Evolutionary conservation across 2,888 invertebrate species (phyloP), one percentile per base, ranked within the genome.

Genomic region (Drosophila basisetae): DNA sequence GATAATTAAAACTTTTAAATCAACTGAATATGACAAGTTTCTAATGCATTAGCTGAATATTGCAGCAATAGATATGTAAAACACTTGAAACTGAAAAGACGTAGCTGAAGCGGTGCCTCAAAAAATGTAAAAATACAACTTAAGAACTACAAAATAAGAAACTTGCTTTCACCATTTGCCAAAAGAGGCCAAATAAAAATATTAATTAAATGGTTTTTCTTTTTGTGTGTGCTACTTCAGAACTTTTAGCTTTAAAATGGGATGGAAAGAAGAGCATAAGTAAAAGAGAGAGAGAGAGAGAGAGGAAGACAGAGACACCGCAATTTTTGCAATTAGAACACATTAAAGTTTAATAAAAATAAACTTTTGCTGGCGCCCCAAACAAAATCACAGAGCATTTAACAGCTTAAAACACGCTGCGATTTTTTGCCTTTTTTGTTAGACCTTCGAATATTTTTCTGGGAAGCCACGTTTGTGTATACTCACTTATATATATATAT

Each of bases 1-100:
- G 87, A 90, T 87, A 90, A 87, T 90, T 87, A 90, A 87, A 87
- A 90, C 91, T 87, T 91, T 68, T 75, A 65, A 78, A 78, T 74
- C 75, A 89, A 83, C 89, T 75, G 83, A 87, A 86, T 83, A 83
- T 86, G 76, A 60, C 77, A 89, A 86, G 87, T 86, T 81, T 81
- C 76, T 68, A 79, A 76, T 89, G 89, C 90, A 89, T 90, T 89
- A 88, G 78, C 86, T 66, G 41, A 59, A 74, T 22, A 7, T 18
- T 47, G 28, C 18, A 73, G 65, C 67, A 70, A 43, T 50, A 59
- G 5, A 41, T 9, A 25, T 37, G 22, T 2, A 63, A 31, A 28
- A 18, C n/a, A 52, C 60, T 62, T 47, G 62, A 43, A 35, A 37
- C 22, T 53, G 39, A 54, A 25, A 22, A 28, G 18, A 6, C 6